These are phyloP conservation scores for Platerodrilus igneus DNA, from an alignment of 2,888 invertebrate genomes.

Conservation along the genomic window DNA sequence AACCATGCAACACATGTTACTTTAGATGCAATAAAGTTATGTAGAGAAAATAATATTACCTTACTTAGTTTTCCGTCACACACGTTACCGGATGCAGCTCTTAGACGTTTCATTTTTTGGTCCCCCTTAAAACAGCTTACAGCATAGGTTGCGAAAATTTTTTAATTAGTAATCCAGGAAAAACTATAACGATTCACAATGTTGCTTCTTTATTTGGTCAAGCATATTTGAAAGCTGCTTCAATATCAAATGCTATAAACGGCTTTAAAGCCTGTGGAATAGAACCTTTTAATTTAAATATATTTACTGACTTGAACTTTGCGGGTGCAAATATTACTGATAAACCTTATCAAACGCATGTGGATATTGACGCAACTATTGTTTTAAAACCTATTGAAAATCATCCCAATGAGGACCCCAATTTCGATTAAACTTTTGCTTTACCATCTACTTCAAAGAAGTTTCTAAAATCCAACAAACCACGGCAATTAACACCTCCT, in stretches of 20 bases:
- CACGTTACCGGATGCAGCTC: constrained; percentile 27
- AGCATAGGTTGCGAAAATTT: constrained; percentile 22
- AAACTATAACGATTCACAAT: constrained; percentile 3
- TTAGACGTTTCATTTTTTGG: constrained; percentile 26
- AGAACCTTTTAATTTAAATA: constrained; percentile 18
- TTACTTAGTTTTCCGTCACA: constrained; percentile 28
- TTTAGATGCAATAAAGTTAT: constrained; percentile 21
- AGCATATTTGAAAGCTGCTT: constrained; percentile 26
- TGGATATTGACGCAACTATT: too few species aligned
- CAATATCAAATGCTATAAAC: constrained; percentile 23
- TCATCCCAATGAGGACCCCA: too few species aligned
- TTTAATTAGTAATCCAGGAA: constrained; percentile 1
- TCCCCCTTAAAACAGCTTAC: constrained; percentile 26
- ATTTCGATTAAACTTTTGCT: too few species aligned
- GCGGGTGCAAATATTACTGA: neutral
- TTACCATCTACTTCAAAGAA: too few species aligned
- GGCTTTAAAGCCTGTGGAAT: constrained; percentile 25
- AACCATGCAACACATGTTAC: constrained; percentile 27
- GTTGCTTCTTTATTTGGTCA: constrained; percentile 23
- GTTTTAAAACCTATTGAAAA: too few species aligned
- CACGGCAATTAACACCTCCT: too few species aligned
- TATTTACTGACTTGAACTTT: neutral
- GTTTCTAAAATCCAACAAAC: too few species aligned
- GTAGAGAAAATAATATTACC: constrained; percentile 22
- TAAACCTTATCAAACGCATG: too few species aligned